Percentiles rank a stretch among this genome's conserved stretches.
Conservation (phyloP, 2,113 vertebrate genomes). For the Eudorcas thomsonii region DNA sequence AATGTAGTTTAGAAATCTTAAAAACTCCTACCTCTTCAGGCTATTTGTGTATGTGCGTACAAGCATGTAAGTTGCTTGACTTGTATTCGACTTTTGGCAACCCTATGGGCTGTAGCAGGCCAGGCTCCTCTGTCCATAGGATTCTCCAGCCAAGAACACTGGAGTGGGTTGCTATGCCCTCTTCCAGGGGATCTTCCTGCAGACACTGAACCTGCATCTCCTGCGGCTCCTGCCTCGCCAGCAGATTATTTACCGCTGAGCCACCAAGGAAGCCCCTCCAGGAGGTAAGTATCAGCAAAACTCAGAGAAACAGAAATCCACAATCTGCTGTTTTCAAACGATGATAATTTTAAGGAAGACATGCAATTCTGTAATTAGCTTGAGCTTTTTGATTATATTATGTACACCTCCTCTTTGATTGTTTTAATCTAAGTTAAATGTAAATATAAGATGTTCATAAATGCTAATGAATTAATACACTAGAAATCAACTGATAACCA, state of each 20-base stretch:
- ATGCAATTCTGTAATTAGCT: not conserved
- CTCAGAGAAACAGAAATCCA: not conserved
- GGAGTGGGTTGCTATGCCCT: not conserved
- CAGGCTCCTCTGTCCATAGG: not conserved
- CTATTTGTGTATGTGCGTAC: fast-evolving
- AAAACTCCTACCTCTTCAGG: slow-evolving; percentile 6
- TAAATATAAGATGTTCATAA: not conserved
- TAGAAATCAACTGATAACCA: slow-evolving; percentile 26
- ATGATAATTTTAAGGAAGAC: not conserved
- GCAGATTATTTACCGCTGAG: not conserved
- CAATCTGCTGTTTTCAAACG: slow-evolving; percentile 4
- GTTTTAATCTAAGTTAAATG: not conserved
- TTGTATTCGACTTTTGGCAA: not conserved
- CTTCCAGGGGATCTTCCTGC: not conserved
- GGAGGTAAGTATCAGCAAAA: not conserved
- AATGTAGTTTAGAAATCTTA: not conserved
- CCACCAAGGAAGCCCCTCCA: not conserved
- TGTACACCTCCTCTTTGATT: not conserved
- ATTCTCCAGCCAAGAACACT: not conserved
- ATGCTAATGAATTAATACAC: not conserved
- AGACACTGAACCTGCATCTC: not conserved
- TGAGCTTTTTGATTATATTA: not conserved
- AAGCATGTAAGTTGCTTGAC: not conserved
- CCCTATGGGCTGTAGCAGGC: not conserved
- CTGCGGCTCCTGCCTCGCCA: not conserved